phyloP scores from a whole-genome alignment of 2,797 vertebrate genomes.

The Coracias cyanogaster region DNA sequence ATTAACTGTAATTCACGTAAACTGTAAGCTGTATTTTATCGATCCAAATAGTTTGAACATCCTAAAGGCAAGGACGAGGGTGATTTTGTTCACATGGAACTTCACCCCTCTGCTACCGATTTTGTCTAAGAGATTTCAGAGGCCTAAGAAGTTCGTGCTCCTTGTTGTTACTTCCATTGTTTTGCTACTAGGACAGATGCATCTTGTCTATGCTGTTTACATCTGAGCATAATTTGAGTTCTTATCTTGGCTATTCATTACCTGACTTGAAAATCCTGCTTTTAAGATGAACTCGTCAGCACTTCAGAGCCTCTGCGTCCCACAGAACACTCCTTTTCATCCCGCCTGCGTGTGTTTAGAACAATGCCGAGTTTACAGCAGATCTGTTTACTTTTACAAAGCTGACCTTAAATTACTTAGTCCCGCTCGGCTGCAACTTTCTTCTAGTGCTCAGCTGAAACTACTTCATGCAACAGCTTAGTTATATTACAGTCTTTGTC shows the following conservation, averaged over 20 bases:
- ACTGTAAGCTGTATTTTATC: neutral
- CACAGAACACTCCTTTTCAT: neutral
- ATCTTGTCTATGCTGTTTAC: neutral
- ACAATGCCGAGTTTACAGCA: neutral
- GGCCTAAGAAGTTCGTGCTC: neutral
- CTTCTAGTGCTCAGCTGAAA: neutral
- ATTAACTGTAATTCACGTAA: neutral
- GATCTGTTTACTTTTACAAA: neutral
- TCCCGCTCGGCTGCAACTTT: neutral
- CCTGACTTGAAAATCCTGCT: conserved; percentile 55
- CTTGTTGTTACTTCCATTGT: neutral
- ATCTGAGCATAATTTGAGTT: neutral
- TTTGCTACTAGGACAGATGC: rapidly evolving
- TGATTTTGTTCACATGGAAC: neutral
- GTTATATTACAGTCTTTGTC: neutral
- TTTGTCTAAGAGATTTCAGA: neutral
- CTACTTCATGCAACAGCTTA: neutral
- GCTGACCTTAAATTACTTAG: neutral
- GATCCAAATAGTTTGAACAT: neutral
- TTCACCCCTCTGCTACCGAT: neutral
- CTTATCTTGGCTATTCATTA: conserved; percentile 7
- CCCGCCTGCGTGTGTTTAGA: neutral
- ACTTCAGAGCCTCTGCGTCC: neutral
- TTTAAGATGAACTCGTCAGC: neutral
- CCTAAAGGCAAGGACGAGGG: neutral